Evolutionary conservation across 2,113 vertebrate genomes (phyloP).

Genomic region (Tricholaema leucomelas): DNA sequence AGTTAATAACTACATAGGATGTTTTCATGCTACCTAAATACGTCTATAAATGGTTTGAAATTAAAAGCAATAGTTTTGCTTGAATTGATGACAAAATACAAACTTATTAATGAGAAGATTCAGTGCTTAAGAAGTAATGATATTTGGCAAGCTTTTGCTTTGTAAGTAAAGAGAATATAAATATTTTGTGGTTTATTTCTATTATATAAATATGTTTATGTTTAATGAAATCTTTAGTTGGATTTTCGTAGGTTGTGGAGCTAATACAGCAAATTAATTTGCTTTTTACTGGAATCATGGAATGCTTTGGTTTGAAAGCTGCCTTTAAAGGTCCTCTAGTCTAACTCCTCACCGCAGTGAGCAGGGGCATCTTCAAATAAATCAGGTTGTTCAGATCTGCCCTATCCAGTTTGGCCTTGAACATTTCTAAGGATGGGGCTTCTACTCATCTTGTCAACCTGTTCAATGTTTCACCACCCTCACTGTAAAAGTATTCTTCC

Average conservation of each 20-base stretch:
- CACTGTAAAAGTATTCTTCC: no score
- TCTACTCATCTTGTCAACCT: no score
- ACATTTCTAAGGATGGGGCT: no score
- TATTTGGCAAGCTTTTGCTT: neutral
- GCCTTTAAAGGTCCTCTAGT: no score
- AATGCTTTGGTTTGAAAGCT: no score
- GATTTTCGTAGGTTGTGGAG: neutral
- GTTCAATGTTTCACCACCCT: no score
- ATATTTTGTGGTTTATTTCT: neutral
- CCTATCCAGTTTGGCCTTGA: no score
- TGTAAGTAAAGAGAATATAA: neutral
- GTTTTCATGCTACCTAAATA: neutral
- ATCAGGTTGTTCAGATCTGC: no score
- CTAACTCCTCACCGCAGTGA: no score
- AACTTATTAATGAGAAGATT: neutral
- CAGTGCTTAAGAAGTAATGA: neutral
- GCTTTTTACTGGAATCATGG: neutral
- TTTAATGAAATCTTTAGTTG: neutral
- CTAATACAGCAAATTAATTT: neutral
- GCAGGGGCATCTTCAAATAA: no score
- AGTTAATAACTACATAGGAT: neutral
- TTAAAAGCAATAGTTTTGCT: neutral
- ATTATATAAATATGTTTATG: neutral
- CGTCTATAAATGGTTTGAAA: neutral
- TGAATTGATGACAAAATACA: neutral